These are phyloP conservation scores for Pemphigus obesinymphae DNA, from an alignment of 1,140 invertebrate species.

Conservation along the genomic window DNA sequence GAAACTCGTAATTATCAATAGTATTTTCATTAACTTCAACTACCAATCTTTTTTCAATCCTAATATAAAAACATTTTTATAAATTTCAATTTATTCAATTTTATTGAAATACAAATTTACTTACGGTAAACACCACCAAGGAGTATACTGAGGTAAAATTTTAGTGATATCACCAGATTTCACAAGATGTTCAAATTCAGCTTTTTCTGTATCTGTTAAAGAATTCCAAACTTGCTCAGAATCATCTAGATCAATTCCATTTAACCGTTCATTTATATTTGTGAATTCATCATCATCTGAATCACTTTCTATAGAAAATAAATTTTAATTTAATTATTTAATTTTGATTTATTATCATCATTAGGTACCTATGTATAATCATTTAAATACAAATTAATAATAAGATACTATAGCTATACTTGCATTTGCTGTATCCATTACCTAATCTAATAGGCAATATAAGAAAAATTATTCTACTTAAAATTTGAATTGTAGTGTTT, in stretches of 20 bases:
- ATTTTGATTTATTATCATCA: too few species aligned
- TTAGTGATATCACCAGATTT: constrained; percentile 58
- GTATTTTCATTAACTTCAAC: background rate
- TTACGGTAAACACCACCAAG: constrained; percentile 61
- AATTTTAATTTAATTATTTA: background rate
- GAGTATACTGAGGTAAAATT: constrained; percentile 62
- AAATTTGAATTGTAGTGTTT: too few species aligned
- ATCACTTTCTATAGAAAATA: constrained; percentile 50
- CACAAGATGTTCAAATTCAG: constrained; percentile 66
- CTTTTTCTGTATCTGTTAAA: constrained; percentile 62
- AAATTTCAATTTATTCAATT: background rate
- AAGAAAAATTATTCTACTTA: too few species aligned
- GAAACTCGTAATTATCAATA: constrained; percentile 13
- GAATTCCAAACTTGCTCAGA: constrained; percentile 64
- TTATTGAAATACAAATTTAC: background rate
- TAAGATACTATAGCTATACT: too few species aligned
- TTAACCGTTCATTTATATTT: constrained; percentile 60
- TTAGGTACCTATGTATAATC: too few species aligned
- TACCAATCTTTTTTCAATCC: constrained; percentile 31
- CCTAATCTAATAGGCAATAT: too few species aligned
- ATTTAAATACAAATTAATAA: too few species aligned
- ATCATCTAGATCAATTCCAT: constrained; percentile 66
- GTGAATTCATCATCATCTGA: constrained; percentile 60
- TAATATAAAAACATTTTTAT: constrained; percentile 14
- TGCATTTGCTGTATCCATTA: too few species aligned